Base-by-base conservation (phyloP, 2,888 invertebrate species). In the Marasmarcha lunaedactyla region DNA sequence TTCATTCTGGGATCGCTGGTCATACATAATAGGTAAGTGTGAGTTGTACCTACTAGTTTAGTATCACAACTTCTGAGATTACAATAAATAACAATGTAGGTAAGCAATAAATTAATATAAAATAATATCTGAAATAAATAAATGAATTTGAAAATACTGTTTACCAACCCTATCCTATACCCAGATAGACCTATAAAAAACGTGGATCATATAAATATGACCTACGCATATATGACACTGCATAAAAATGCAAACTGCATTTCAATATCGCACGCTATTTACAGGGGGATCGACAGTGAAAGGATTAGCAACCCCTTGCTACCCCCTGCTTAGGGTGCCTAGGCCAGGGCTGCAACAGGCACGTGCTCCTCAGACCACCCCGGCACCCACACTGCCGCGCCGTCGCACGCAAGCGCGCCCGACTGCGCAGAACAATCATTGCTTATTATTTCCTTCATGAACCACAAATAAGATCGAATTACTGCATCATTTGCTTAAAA, bases 391-490 rank as follows among this genome's bases (percentile, higher is more conserved):
- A 46, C 46, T 37, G 43, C 51, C 46, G 41, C 40, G 42, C 20
- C 46, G 44, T 48, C 40, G 39, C 33, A 43, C 42, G 38, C 48
- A 38, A 46, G 37, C 27, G 34, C 43, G 42, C 42, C 36, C 47
- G 50, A 59, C 48, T 57, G 74, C 76, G 74, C 78, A 74, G n/a
- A 56, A 46, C 59, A 59, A 59, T 61, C 55, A 49, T 49, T 55
- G 49, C 50, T 55, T 47, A 63, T 52, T 72, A 73, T 78, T 78
- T 78, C 76, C 59, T 46, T 57, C 46, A 53, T 57, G 55, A 59
- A 50, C 53, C 55, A 66, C 64, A 51, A 60, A 61, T 71, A 73
- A 74, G 77, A 71, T 67, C 61, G 54, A 47, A 70, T 71, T 69
- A 72, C 76, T 73, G 63, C 56, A 45, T 51, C 46, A 54, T 54